Percentiles rank a stretch among this genome's conserved stretches.
These are phyloP conservation scores for Leptinotarsa texana DNA, from an alignment of 1,140 invertebrate genomes.

Conservation along the genomic window DNA sequence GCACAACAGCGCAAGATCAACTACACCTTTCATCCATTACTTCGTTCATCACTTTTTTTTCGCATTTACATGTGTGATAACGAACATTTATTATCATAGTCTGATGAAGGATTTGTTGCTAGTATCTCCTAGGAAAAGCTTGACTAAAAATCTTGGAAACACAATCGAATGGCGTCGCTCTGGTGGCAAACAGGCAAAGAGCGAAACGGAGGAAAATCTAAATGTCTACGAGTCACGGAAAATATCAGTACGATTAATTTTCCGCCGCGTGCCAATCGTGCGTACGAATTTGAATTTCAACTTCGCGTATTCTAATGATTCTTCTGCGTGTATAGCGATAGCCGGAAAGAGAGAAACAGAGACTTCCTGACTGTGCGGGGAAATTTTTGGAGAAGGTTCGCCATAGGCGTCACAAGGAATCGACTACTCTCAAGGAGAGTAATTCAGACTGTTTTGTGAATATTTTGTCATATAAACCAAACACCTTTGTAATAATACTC, in stretches of 20 bases:
- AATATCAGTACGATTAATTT: slow-evolving; percentile 3
- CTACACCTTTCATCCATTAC: no score
- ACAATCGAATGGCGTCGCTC: not conserved
- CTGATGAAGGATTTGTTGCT: no score
- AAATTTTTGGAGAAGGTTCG: slow-evolving; percentile 1
- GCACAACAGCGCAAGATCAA: no score
- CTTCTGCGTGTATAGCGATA: not conserved
- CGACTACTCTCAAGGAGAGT: no score
- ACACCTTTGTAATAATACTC: no score
- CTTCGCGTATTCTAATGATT: not conserved
- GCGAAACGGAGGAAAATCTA: not conserved
- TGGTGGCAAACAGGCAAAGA: not conserved
- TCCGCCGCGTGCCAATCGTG: slow-evolving; percentile 4
- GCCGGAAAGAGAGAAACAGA: not conserved
- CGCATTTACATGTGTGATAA: no score
- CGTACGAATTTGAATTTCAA: not conserved
- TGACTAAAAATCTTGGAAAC: no score
- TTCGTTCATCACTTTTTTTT: no score
- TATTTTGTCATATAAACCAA: no score
- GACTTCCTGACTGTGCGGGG: not conserved
- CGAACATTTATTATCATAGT: no score
- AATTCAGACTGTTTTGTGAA: no score
- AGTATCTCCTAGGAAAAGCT: no score
- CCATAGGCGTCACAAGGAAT: not conserved
- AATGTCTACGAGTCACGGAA: not conserved